These are phyloP conservation scores for Chrysogorgia sp. DNA, from an alignment of 92 coral and sea anemone species.

Conservation along the genomic window DNA sequence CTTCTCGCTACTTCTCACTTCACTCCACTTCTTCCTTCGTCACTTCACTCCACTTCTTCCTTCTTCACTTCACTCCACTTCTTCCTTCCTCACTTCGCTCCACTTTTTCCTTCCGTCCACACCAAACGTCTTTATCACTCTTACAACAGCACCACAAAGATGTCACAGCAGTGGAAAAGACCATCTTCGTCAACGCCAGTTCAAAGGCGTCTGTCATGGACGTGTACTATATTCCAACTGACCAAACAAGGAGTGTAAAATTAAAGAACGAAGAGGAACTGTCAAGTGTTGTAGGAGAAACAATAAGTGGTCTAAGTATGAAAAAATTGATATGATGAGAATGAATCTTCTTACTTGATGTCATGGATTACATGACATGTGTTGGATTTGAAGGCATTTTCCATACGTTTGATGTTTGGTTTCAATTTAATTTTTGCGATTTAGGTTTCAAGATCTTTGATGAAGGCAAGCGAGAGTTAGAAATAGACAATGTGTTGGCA, in stretches of 20 bases:
- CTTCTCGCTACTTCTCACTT: too few relatives aligned
- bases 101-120: neutral
- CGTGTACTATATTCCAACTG: conserved; percentile 65
- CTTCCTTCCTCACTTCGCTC: neutral
- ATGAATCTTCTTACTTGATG: too few relatives aligned
- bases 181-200: conserved; percentile 78
- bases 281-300: conserved; percentile 76
- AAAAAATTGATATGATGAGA: too few relatives aligned
- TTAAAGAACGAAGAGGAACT: conserved; percentile 91
- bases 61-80: neutral
- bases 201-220: conserved; percentile 76
- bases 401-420: too few relatives aligned
- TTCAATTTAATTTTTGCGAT: neutral
- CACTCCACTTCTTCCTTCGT: too few relatives aligned
- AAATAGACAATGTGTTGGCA: conserved; percentile 72
- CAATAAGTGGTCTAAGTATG: conserved; percentile 83
- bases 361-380: neutral
- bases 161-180: conserved; percentile 78
- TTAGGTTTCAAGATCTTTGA: conserved; percentile 85
- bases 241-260: conserved; percentile 55
- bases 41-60: too few relatives aligned
- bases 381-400: too few relatives aligned
- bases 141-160: conserved; percentile 82
- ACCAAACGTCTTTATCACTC: too few relatives aligned
- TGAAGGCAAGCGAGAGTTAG: conserved; percentile 86